Base-by-base conservation (phyloP, 2,888 invertebrate genomes). In the Phrixothrix hirtus region DNA sequence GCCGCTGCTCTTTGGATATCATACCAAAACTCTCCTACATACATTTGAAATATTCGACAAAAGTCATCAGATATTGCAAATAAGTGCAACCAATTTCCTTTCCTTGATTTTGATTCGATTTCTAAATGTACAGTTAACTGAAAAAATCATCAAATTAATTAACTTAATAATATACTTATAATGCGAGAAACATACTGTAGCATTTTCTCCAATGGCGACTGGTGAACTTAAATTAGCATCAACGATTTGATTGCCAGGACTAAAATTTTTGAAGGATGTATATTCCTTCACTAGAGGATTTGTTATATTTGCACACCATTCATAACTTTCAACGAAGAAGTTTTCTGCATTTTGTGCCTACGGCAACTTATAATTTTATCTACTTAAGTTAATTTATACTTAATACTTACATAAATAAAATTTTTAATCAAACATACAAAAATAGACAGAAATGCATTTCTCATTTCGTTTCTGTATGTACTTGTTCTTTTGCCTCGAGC, bases 1-100 rank as follows among this genome's bases (percentile, higher is more conserved):
- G 25, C 37, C 13, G 37, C 37, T 9, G 26, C 37, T 26, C 37
- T 37, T 26, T 37, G 37, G 2, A 37, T 26, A 1, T 26, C 26
- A 11, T 37, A 37, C 11, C 6, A 17, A 13, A 37, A 37, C 12
- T 37, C 37, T 2, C 37, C 37, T 4, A 37, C 9, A 3, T 37
- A 37, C 26, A 11, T 37, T 9, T 13, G 5, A 4, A 37, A 13
- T 26, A 9, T 2, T 25, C 13, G 21, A n/a, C 37, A 37, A 26
- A 21, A 37, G 7, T 11, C 21, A 7, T 37, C 37, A n/a, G 17
- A 21, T 5, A 37, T 7, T 26, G 21, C 12, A 13, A 37, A 37
- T 9, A 37, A n/a, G 11, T 37, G 17, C 2, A 14, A 9, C 17
- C 21, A 29, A 12, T n/a, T 1, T 1, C 2, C 0, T 10, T 6